Conservation (phyloP, 2,888 invertebrate genomes). For the Andrena haemorrhoa region DNA sequence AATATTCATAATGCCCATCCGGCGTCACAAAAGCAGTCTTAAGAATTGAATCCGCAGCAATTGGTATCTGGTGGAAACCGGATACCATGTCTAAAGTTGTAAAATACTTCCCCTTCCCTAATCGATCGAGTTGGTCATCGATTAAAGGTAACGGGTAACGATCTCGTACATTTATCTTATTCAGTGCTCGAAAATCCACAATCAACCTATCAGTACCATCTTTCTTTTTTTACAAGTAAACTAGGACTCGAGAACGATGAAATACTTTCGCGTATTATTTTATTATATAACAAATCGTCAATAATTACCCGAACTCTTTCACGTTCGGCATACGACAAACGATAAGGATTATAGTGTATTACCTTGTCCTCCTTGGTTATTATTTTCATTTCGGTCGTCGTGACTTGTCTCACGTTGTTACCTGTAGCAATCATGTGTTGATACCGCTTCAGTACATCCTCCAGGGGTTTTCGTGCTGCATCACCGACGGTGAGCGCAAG, state of each 20-base stretch:
- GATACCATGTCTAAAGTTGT: conserved; percentile 23
- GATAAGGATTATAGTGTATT: conserved; percentile 18
- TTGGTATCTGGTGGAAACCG: conserved; percentile 30
- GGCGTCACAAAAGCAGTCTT: conserved; percentile 24
- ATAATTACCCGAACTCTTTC: conserved; percentile 8
- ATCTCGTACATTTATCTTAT: conserved; percentile 14
- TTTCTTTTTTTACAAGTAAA: conserved; percentile 28
- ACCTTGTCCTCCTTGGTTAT: not conserved
- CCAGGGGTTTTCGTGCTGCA: not conserved
- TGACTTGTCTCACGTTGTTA: not conserved
- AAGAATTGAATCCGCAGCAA: conserved; percentile 2
- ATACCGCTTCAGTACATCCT: not conserved
- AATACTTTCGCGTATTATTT: conserved; percentile 24
- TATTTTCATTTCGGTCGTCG: not conserved
- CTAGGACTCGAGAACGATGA: conserved; percentile 35
- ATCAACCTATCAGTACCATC: conserved; percentile 15
- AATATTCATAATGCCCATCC: conserved; percentile 4
- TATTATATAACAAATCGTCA: conserved; percentile 9
- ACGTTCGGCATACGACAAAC: not conserved
- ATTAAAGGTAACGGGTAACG: conserved; percentile 25
- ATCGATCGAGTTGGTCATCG: conserved; percentile 29
- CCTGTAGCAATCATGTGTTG: not conserved
- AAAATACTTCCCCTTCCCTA: conserved; percentile 21
- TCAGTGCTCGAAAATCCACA: conserved; percentile 14
- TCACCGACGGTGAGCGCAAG: not conserved